Evolutionary conservation across 2,888 invertebrate species (phyloP).

Genomic region (Dicranocentrus wangi): DNA sequence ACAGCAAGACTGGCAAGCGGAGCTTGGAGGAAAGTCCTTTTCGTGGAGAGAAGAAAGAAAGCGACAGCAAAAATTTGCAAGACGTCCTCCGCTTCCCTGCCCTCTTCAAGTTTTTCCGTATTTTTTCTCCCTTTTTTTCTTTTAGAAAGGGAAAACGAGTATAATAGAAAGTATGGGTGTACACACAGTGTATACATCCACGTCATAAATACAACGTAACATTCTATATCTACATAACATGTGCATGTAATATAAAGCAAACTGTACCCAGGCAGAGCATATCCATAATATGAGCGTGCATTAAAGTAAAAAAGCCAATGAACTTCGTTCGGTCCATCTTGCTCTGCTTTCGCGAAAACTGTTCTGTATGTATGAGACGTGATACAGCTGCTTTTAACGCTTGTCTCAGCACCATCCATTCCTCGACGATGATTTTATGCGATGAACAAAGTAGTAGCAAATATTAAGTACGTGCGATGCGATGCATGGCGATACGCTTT

Average conservation of each 20-base stretch:
- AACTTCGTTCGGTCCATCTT: constrained; percentile 30
- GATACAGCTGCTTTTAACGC: constrained; percentile 44
- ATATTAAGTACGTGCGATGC: constrained; percentile 29
- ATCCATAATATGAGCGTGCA: constrained; percentile 6
- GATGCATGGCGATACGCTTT: constrained; percentile 27
- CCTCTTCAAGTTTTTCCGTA: neutral
- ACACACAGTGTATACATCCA: too few relatives aligned
- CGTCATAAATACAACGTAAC: too few relatives aligned
- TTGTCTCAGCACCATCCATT: constrained; percentile 17
- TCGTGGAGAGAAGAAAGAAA: too few relatives aligned
- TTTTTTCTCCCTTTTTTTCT: constrained; percentile 3
- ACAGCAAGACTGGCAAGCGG: too few relatives aligned
- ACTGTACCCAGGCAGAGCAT: too few relatives aligned
- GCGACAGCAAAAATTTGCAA: neutral
- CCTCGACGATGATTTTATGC: neutral
- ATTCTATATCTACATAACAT: too few relatives aligned
- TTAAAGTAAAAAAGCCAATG: constrained; percentile 48
- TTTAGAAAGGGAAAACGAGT: neutral
- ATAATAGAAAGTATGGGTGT: too few relatives aligned
- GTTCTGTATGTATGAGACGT: constrained; percentile 45
- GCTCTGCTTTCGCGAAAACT: constrained; percentile 7
- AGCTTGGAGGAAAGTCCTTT: too few relatives aligned
- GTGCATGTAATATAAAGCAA: too few relatives aligned
- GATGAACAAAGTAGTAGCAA: constrained; percentile 7
- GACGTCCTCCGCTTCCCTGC: neutral